Conservation (phyloP, 2,888 invertebrate genomes). For the Thereva nobilitata region DNA sequence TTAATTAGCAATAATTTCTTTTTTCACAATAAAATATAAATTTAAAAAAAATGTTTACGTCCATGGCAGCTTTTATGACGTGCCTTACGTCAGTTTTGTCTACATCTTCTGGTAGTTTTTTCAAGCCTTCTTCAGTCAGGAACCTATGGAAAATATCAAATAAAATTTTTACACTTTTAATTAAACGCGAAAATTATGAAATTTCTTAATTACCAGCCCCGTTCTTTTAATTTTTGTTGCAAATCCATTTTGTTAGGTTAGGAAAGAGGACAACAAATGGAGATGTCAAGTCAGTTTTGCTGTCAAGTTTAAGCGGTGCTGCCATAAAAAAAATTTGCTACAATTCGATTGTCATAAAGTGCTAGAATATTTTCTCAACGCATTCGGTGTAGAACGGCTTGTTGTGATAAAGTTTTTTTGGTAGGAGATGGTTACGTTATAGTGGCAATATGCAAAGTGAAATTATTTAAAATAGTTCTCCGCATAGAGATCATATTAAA, state of each 20-base stretch:
- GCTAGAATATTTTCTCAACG: too few species aligned
- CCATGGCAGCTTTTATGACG: constrained; percentile 68
- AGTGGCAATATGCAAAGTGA: too few species aligned
- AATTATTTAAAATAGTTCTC: too few species aligned
- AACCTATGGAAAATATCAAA: constrained; percentile 63
- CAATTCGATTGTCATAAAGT: too few species aligned
- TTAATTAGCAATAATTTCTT: too few species aligned
- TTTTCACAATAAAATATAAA: constrained; percentile 26
- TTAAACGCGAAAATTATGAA: neutral
- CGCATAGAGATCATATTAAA: too few species aligned
- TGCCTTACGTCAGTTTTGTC: constrained; percentile 66
- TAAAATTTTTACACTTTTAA: neutral
- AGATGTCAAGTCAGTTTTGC: constrained; percentile 1
- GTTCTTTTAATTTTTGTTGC: constrained; percentile 66
- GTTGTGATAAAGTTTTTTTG: too few species aligned
- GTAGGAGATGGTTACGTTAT: too few species aligned
- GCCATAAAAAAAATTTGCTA: neutral
- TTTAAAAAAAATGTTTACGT: constrained; percentile 63
- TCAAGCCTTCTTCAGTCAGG: constrained; percentile 72
- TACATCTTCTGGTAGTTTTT: constrained; percentile 68
- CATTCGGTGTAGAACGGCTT: too few species aligned
- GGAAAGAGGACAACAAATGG: constrained; percentile 27
- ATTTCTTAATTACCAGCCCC: constrained; percentile 65
- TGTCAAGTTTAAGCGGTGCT: constrained; percentile 11
- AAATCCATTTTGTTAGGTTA: constrained; percentile 61